A percentile compares a stretch with the other conserved stretches of the same genome.
phyloP scores from a whole-genome alignment of 2,888 invertebrate species.

The Caenorhabditis plicata region DNA sequence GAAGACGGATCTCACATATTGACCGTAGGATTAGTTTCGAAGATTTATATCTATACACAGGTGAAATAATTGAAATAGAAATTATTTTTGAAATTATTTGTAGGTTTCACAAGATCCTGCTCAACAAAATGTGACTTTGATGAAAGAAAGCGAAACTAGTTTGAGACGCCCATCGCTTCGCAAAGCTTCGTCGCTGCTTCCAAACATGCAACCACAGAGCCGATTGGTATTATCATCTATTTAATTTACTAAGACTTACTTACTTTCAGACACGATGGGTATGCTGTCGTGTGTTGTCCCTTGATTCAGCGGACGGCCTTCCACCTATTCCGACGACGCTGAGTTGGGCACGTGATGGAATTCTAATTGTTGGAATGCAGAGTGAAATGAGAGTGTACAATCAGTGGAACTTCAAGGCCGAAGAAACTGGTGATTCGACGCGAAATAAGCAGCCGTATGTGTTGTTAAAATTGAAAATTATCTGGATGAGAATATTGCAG shows the following conservation, averaged over 20 bases:
- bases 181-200: constrained; percentile 51
- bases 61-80: constrained; percentile 69
- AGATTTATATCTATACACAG: constrained; percentile 85
- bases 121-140: constrained; percentile 87
- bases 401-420: constrained; percentile 70
- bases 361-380: constrained; percentile 97
- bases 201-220: constrained; percentile 32
- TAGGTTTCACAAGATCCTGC: constrained; percentile 82
- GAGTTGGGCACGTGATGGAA: constrained; percentile 97
- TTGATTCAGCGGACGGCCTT: constrained; percentile 79
- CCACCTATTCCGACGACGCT: constrained; percentile 97
- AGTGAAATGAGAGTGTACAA: constrained; percentile 99
- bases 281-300: constrained; percentile 52
- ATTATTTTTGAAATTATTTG: not conserved
- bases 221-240: constrained; percentile 18
- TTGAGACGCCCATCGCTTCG: constrained; percentile 51
- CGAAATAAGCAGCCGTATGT: not conserved
- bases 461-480: not conserved
- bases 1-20: constrained; percentile 97
- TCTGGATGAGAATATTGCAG: constrained; percentile 1
- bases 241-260: not conserved
- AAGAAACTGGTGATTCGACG: not conserved
- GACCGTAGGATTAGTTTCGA: constrained; percentile 74
- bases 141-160: constrained; percentile 70
- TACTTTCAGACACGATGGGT: constrained; percentile 53